A percentile compares a stretch with the other conserved stretches of the same genome.
Evolutionary conservation across 2,888 invertebrate genomes (phyloP).

Genomic region (Lasioglossum vierecki): DNA sequence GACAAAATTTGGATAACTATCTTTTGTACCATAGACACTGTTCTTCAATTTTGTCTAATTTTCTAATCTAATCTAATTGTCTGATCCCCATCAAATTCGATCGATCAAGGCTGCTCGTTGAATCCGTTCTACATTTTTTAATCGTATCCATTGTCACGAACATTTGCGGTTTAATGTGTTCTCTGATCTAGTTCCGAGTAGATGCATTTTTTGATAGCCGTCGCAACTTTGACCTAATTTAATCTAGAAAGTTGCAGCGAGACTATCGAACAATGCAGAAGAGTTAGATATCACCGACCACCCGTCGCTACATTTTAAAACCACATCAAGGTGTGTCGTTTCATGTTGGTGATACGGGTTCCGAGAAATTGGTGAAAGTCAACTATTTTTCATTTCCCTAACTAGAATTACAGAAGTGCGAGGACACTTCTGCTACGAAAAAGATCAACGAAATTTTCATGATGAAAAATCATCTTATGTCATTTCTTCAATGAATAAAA

Average conservation of each 20-base stretch:
- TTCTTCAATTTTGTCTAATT: too few species aligned
- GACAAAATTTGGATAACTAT: background rate
- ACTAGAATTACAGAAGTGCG: background rate
- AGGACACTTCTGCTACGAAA: too few species aligned
- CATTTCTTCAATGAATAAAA: too few species aligned
- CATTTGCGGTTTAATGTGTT: background rate
- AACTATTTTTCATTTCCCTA: background rate
- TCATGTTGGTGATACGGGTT: background rate
- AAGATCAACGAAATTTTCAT: background rate
- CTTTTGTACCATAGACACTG: background rate
- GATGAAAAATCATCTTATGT: too few species aligned
- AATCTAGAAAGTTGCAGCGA: background rate
- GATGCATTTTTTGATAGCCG: background rate
- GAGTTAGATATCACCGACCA: background rate
- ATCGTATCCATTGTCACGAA: background rate
- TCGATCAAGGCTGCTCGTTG: background rate
- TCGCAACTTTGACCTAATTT: background rate
- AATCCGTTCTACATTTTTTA: background rate
- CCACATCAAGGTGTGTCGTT: background rate
- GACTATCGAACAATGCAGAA: background rate
- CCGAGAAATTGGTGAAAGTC: background rate
- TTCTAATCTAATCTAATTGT: too few species aligned
- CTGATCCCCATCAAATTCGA: background rate
- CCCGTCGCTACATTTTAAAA: slow-evolving; percentile 1
- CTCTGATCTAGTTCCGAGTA: background rate